Evolutionary conservation across 1,140 invertebrate species (phyloP).

Genomic region (Ridgeia piscesae): DNA sequence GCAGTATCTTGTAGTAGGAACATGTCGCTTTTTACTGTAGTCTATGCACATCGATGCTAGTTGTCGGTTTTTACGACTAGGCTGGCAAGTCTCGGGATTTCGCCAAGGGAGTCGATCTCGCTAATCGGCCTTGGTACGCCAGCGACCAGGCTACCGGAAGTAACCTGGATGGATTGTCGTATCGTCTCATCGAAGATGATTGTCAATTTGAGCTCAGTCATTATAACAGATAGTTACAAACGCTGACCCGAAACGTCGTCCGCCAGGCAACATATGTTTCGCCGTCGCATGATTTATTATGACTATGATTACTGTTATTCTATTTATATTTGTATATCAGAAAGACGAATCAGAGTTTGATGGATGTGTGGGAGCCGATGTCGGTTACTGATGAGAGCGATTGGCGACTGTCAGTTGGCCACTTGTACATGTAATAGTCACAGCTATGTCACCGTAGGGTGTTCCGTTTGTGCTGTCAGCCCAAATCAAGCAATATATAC

Average conservation of each 20-base stretch:
- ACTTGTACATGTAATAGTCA: no score
- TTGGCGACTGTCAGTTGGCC: no score
- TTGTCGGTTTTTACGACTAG: background rate
- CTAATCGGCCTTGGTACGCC: no score
- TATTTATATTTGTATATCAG: background rate
- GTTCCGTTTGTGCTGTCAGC: no score
- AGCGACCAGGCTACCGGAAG: background rate
- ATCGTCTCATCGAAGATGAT: background rate
- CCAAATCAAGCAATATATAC: no score
- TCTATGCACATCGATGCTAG: background rate
- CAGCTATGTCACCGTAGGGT: no score
- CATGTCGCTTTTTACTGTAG: background rate
- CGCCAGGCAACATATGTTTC: background rate
- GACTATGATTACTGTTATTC: background rate
- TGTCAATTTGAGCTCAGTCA: background rate
- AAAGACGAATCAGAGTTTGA: background rate
- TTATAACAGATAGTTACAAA: background rate
- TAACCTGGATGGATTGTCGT: background rate
- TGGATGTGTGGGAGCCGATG: background rate
- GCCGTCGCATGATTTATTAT: background rate
- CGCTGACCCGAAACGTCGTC: background rate
- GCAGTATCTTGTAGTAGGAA: no score
- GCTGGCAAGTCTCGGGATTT: background rate
- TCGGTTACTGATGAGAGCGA: background rate
- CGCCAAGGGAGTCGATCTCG: background rate